Evolutionary conservation across 2,888 invertebrate species (phyloP).

Genomic region (Polydrusus cervinus): DNA sequence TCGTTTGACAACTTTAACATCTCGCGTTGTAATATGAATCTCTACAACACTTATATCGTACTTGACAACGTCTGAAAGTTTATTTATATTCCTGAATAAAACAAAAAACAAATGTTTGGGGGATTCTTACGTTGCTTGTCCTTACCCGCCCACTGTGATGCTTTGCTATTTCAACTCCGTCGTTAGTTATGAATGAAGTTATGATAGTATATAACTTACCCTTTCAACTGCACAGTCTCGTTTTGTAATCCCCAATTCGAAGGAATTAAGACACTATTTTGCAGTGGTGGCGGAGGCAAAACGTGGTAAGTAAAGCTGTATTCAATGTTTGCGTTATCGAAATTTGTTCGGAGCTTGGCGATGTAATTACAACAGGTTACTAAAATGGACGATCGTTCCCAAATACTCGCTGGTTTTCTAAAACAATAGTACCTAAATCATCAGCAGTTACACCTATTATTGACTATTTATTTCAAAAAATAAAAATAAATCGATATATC

Average conservation of each 20-base stretch:
- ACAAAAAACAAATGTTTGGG: no score
- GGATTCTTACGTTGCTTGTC: no score
- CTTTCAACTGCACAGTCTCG: constrained; percentile 7
- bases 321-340: constrained; percentile 60
- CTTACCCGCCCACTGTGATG: no score
- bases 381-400: constrained; percentile 71
- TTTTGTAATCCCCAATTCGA: constrained; percentile 65
- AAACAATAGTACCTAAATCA: constrained; percentile 26
- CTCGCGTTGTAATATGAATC: no score
- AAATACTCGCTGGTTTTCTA: constrained; percentile 57
- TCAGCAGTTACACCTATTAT: not conserved
- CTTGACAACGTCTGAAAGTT: no score
- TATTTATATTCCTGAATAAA: no score
- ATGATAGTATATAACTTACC: constrained; percentile 11
- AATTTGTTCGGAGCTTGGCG: constrained; percentile 69
- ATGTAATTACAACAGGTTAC: constrained; percentile 75
- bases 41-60: no score
- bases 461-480: not conserved
- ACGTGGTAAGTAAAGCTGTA: constrained; percentile 60
- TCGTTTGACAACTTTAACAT: no score
- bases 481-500: not conserved
- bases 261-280: constrained; percentile 69
- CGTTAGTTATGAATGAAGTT: not conserved
- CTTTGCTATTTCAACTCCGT: no score
- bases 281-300: constrained; percentile 68